phyloP scores from a whole-genome alignment of 2,113 vertebrate genomes.

The Chaenocephalus aceratus region DNA sequence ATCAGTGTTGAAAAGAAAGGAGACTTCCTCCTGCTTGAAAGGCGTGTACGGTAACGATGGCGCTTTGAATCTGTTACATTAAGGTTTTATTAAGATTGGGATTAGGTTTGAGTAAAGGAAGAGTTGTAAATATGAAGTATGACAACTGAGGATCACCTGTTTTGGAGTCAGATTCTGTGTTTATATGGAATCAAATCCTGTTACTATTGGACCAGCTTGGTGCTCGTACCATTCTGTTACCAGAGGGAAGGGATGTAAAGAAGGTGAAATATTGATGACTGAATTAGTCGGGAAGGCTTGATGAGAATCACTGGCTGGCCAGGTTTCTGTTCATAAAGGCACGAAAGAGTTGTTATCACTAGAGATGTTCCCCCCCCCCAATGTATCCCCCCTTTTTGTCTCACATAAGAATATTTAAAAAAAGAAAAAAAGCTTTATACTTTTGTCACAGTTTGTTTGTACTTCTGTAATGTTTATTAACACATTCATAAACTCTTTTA shows the following conservation, averaged over 20 bases:
- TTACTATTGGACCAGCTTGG: conserved; percentile 3
- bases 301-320: conserved; percentile 83
- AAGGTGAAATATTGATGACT: conserved; percentile 39
- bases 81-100: conserved; percentile 12
- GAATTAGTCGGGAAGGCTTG: conserved; percentile 37
- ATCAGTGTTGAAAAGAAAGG: conserved; percentile 36
- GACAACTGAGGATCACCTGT: conserved; percentile 35
- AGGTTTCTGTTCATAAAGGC: conserved; percentile 66
- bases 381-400: conserved; percentile 41
- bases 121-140: conserved; percentile 47
- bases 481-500: conserved; percentile 76
- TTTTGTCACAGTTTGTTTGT: conserved; percentile 59
- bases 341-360: conserved; percentile 43
- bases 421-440: conserved; percentile 68
- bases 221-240: conserved; percentile 9
- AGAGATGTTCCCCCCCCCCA: conserved; percentile 4
- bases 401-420: conserved; percentile 76
- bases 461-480: conserved; percentile 74
- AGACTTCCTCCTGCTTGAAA: conserved; percentile 3
- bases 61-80: conserved; percentile 31
- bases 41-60: background rate
- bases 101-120: background rate
- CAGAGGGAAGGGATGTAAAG: conserved; percentile 40
- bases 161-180: conserved; percentile 22
- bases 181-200: conserved; percentile 23